Evolutionary conservation across 1,140 invertebrate genomes (phyloP), one percentile per base, ranked within the genome.

Genomic region (Euschistus heros): DNA sequence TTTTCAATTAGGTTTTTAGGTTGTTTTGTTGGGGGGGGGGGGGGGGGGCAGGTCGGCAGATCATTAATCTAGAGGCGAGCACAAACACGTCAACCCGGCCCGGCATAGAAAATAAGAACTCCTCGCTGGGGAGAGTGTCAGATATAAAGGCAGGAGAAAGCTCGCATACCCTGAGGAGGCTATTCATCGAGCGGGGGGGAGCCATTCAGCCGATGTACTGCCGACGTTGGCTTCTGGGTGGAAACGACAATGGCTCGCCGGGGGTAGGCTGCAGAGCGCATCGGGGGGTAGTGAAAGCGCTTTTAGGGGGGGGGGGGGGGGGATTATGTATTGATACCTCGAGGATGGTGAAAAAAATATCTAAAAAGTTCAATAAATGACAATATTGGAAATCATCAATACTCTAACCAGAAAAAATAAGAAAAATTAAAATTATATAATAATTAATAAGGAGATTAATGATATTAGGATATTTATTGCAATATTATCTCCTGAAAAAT

Each of bases 1-100:
- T 65, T 65, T 65, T 65, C 64, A 54, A 65, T 65, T 65, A 65
- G 64, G 64, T 65, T 65, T 65, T 65, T 65, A 65, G 64, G 64
- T 65, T 65, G 64, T 65, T 65, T 65, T 65, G 64, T 59, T 59
- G 64, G 27, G 30, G 64, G 33, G 18, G 6, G 60, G 27, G 30
- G 26, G 37, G 24, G 44, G 30, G 64, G 59, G 57, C 18, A 62
- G 20, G 14, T 52, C 15, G 30, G 24, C 42, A 42, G 59, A 61
- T 65, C 64, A 65, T 65, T 65, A 65, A 65, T 65, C 64, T 57
- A 65, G 52, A 22, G 24, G 24, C 33, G 26, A 52, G 57, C 44
- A 61, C 55, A 66, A 61, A 61, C 64, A 66, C 64, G 60, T 62
- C 63, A 64, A 63, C 61, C 66, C 60, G 57, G 54, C 18, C 10